Base-by-base conservation (phyloP, 2,888 invertebrate genomes). In the Agrochola circellaris region DNA sequence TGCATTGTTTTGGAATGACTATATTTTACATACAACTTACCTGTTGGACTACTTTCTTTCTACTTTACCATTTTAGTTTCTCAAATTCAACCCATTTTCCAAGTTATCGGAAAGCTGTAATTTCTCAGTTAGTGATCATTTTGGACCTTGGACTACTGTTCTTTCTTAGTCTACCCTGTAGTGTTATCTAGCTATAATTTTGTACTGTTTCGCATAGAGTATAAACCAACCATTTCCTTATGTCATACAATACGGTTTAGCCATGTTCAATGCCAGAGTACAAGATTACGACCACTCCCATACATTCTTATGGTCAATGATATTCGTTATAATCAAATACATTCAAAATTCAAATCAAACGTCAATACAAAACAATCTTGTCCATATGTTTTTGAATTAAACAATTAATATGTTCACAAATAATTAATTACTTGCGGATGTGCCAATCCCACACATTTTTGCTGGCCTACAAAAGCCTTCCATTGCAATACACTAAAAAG, bases 221-320 rank as follows among this genome's bases (percentile, higher is more conserved):
- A 23, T 20, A 51, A 51, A 51, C 8, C 23, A 51, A 20, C 8
- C 51, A 51, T 51, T 51, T 20, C 23, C 51, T 51, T 23, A 51
- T 69, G 82, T 78, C 77, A 84, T 66, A 51, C 71, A 38, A 60
- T 71, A 51, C 17, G 26, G 45, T 51, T 65, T 66, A 78, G 45
- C 51, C 38, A 45, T 54, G 34, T n/a, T 69, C 80, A 86, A 75
- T 86, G 84, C 54, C 75, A 76, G 9, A 54, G 15, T 34, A 30
- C 23, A 23, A 51, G 20, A 61, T 48, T 30, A 30, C 13, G 62
- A 58, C 75, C 87, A 80, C 87, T 84, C 87, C 87, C 45, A 69
- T 60, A 62, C 23, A 73, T 65, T 71, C 56, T 70, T 73, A 83
- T 61, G 60, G 70, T 65, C 74, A 83, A 65, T 66, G 61, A 77